Evolutionary conservation across 2,888 invertebrate species (phyloP).

Genomic region (Morinoia aosen): DNA sequence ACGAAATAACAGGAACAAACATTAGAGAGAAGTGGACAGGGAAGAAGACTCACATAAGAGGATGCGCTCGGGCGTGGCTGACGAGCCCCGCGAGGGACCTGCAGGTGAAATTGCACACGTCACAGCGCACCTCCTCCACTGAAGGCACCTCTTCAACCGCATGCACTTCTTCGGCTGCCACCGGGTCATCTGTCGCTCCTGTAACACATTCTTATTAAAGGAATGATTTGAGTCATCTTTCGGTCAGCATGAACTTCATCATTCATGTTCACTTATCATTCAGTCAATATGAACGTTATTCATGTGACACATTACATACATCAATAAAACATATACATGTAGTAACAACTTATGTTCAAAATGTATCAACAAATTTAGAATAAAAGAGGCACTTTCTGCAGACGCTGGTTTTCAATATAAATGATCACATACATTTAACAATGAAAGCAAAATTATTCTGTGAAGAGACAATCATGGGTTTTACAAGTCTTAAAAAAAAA

Average conservation of each 20-base stretch:
- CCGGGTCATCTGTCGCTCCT: not conserved
- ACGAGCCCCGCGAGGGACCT: constrained; percentile 64
- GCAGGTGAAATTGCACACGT: constrained; percentile 61
- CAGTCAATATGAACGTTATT: too few species aligned
- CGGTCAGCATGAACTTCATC: too few species aligned
- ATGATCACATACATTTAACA: too few species aligned
- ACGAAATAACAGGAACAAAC: not conserved
- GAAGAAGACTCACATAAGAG: not conserved
- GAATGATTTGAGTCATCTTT: too few species aligned
- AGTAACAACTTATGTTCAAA: too few species aligned
- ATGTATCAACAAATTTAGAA: not conserved
- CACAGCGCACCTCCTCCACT: constrained; percentile 58
- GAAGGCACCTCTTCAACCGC: constrained; percentile 55
- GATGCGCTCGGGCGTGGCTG: constrained; percentile 60
- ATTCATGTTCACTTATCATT: too few species aligned
- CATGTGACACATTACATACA: too few species aligned
- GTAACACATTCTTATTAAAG: not conserved
- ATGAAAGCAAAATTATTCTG: too few species aligned
- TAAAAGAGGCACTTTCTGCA: not conserved
- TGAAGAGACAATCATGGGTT: too few species aligned
- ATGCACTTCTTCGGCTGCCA: constrained; percentile 55
- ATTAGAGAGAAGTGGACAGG: not conserved
- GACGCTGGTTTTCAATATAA: too few species aligned
- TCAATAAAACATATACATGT: too few species aligned
- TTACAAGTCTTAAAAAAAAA: too few species aligned